Base-by-base conservation (phyloP, 2,113 vertebrate genomes). In the Stictonetta naevosa region DNA sequence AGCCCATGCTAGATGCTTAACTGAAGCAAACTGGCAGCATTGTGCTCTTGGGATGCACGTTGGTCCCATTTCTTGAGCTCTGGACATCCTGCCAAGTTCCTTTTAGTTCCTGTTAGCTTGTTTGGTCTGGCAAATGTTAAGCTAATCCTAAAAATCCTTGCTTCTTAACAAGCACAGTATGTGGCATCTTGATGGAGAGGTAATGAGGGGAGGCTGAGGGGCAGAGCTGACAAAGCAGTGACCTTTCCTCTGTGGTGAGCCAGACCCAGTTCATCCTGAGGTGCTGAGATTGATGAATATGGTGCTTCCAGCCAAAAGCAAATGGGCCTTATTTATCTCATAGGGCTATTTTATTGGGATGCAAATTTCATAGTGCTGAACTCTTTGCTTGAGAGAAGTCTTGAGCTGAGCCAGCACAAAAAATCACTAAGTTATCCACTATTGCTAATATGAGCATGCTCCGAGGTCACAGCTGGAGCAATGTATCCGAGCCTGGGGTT, bases 341-440 rank as follows among this genome's bases (percentile, higher is more conserved):
- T 22, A 87, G 55, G 28, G 50, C 38, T 90, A 33, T 38, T 83
- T 91, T 56, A 93, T 38, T 42, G 72, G 90, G 85, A 93, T 90
- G 90, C 7, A 90, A 63, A 91, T 91, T 72, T 77, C 76, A 76
- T 10, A 86, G 60, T 1, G 5, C 83, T 94, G 88, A 95, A 55
- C 53, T 77, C 92, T 50, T 79, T n/a, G 86, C 88, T 92, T 53
- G 22, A 13, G 38, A 92, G 90, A 83, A 88, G 66, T 48, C 86
- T 48, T 73, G 79, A 95, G 92, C 90, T 95, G 93, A 95, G 86
- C 62, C 38, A 89, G 96, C 94, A 92, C 50, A 62, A 93, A 62
- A 77, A 91, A 83, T 89, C 78, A 67, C 79, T 85, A 91, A 93
- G 80, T 93, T 96, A 89, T 77, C 86, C 6, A 5, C 21, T 72